Base-by-base conservation (phyloP, 2,888 invertebrate genomes). In the Noctua comes region DNA sequence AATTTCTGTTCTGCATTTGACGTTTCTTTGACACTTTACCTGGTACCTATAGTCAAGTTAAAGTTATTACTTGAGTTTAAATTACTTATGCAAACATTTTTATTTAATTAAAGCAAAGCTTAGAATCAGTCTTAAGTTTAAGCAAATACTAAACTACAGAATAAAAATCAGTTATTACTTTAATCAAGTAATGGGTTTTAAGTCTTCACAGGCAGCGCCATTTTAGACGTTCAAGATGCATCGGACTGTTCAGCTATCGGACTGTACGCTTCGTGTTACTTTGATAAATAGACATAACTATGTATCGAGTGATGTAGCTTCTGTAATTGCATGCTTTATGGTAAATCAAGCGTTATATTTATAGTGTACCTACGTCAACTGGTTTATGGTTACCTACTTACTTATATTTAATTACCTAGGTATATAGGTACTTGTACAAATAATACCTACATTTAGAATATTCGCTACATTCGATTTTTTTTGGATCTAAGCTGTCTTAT, bases 201-300 rank as follows among this genome's bases (percentile, higher is more conserved):
- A 10, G 10, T 57, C 51, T 36, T 64, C 10, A 6, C 48, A 27
- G n/a, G n/a, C 40, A 36, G 4, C n/a, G n/a, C 43, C 18, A 31
- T 31, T 16, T 66, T 31, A 18, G 31, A 21, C 4, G 31, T 2
- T 7, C 36, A 54, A 51, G 36, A 31, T 31, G 21, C 24, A 68
- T 10, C 18, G 16, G 65, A 4, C 16, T 43, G 18, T 72, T 27
- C 31, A 36, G 36, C 36, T 24, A 68, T 10, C 18, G 21, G 65
- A 4, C 16, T 43, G 18, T 72, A n/a, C n/a, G 21, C 24, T 31
- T 71, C n/a, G 27, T 74, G 13, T 74, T 70, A 54, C 36, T 72
- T 69, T 54, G 43, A 68, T 71, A 84, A 72, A 84, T 62, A 46
- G n/a, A 51, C 31, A 51, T 73, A 76, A 74, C 71, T 74, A 68